Percentiles rank a stretch among this genome's conserved stretches.
Conservation (phyloP, 2,797 vertebrate genomes). For the Sebastes minor region DNA sequence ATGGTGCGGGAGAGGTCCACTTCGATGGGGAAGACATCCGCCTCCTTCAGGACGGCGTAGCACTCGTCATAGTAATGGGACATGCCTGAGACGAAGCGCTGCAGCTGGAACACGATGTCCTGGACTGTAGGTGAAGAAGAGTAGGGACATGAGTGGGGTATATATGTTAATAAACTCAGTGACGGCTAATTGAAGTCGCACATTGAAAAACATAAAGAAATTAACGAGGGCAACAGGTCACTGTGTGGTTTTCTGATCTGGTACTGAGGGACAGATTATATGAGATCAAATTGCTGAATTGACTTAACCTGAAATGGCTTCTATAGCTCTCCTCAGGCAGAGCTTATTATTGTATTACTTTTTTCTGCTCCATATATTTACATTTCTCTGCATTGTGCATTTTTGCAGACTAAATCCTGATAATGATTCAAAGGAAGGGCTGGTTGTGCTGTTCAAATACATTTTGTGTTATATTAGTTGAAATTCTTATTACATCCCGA, state of each 20-base stretch:
- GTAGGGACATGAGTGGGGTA: not conserved
- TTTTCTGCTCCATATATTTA: not conserved
- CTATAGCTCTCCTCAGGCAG: too few species aligned
- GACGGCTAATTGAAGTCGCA: not conserved
- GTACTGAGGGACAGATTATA: not conserved
- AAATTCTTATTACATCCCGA: too few species aligned
- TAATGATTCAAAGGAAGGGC: not conserved
- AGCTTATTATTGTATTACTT: not conserved
- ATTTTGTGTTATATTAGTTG: too few species aligned
- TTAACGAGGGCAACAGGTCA: not conserved
- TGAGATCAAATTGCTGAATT: not conserved
- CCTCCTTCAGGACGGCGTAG: constrained; percentile 91
- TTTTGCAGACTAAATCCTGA: not conserved
- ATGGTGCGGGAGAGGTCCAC: constrained; percentile 96
- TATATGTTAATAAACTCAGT: not conserved
- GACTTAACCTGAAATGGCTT: not conserved
- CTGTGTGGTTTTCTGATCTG: not conserved
- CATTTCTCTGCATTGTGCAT: not conserved
- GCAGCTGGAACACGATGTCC: constrained; percentile 99
- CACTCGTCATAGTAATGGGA: constrained; percentile 96
- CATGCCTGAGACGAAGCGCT: constrained; percentile 97
- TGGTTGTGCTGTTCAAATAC: too few species aligned
- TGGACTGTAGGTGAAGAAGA: constrained; percentile 84
- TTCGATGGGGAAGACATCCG: constrained; percentile 98
- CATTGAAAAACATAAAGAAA: not conserved